Evolutionary conservation across 2,888 invertebrate genomes (phyloP).

Genomic region (Stomorhina lunata): DNA sequence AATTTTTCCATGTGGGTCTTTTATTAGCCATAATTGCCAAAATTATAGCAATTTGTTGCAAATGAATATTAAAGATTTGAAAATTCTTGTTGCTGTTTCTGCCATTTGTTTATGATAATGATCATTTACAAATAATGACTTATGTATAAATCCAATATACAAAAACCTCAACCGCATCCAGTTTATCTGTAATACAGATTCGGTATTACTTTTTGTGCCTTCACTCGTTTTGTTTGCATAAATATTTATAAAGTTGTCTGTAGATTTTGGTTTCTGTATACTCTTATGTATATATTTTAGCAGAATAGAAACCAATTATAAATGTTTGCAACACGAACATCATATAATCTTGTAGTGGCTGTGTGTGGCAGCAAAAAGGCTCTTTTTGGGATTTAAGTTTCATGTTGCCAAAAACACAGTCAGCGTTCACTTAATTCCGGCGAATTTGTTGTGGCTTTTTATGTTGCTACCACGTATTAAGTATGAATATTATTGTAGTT

Average conservation of each 20-base stretch:
- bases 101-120: conserved; percentile 42
- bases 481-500: conserved; percentile 13
- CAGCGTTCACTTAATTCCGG: conserved; percentile 2
- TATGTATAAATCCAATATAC: conserved; percentile 18
- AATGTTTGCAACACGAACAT: conserved; percentile 59
- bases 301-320: conserved; percentile 58
- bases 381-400: conserved; percentile 30
- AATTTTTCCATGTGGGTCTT: conserved; percentile 16
- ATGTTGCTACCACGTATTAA: conserved; percentile 27
- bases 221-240: neutral
- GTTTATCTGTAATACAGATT: conserved; percentile 17
- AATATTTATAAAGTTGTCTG: conserved; percentile 12
- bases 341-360: conserved; percentile 2
- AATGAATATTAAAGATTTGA: neutral
- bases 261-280: neutral
- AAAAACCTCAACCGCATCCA: conserved; percentile 27
- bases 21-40: conserved; percentile 6
- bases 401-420: conserved; percentile 53
- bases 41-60: conserved; percentile 29
- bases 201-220: neutral
- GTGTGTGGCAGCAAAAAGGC: conserved; percentile 32
- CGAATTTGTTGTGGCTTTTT: conserved; percentile 35
- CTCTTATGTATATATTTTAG: neutral
- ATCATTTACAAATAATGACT: conserved; percentile 34
- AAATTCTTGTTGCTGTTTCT: neutral